A percentile compares a stretch with the other conserved stretches of the same genome.
Conservation (phyloP, 2,113 vertebrate species). For the Thalassoma bifasciatum region DNA sequence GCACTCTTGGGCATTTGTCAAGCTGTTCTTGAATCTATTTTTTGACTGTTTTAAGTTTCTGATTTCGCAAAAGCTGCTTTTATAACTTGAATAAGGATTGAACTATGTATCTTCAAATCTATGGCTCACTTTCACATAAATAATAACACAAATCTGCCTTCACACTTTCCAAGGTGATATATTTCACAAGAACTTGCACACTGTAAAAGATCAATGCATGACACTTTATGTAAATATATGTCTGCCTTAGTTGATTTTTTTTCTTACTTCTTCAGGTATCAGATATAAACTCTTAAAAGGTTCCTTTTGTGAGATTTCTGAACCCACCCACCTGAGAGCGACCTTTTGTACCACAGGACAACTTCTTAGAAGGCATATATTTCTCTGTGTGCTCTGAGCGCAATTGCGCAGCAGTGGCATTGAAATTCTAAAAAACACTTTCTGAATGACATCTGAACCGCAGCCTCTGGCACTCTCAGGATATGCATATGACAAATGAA, state of each 20-base stretch:
- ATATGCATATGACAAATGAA: conserved; percentile 42
- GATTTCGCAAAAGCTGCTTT: conserved; percentile 15
- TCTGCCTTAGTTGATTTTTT: neutral
- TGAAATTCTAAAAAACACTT: conserved; percentile 53
- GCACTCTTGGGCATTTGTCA: conserved; percentile 37
- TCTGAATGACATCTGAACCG: conserved; percentile 55
- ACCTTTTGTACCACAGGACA: conserved; percentile 15
- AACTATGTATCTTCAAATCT: conserved; percentile 12
- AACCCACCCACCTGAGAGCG: conserved; percentile 33
- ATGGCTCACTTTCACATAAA: conserved; percentile 19
- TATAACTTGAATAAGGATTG: conserved; percentile 4
- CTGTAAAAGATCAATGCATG: neutral
- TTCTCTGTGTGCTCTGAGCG: conserved; percentile 16
- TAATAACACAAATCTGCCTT: conserved; percentile 13
- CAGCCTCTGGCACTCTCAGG: conserved; percentile 35
- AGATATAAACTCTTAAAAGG: neutral
- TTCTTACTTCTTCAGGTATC: neutral
- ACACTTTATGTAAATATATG: conserved; percentile 10
- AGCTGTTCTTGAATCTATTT: conserved; percentile 38
- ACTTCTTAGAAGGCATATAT: conserved; percentile 18
- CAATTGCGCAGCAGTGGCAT: conserved; percentile 31
- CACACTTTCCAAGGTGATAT: conserved; percentile 4
- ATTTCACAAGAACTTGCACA: conserved; percentile 12
- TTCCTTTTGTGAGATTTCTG: conserved; percentile 27
- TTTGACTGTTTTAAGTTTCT: conserved; percentile 17